Conservation (phyloP, 1,140 invertebrate species). For the Aphaenogaster ashmeadi region DNA sequence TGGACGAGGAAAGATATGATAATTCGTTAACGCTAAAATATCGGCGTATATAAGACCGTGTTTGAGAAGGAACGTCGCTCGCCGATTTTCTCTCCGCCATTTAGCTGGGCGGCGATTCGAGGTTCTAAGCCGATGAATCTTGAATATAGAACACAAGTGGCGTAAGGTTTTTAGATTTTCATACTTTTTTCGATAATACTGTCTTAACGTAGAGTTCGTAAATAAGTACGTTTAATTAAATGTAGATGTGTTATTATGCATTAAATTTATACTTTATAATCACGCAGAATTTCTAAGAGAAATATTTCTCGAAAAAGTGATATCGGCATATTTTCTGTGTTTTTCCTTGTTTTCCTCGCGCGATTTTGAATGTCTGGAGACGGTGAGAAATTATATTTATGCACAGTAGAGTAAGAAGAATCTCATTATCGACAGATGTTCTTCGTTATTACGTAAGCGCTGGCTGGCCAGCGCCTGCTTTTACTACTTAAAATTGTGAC, state of each 20-base stretch:
- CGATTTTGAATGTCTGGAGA: neutral
- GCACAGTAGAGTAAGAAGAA: neutral
- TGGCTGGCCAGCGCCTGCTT: slow-evolving; percentile 34
- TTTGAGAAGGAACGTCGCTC: neutral
- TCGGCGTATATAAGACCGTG: neutral
- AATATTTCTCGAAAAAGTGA: neutral
- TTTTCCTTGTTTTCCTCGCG: neutral
- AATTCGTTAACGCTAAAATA: slow-evolving; percentile 41
- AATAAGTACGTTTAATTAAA: slow-evolving; percentile 5
- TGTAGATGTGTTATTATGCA: neutral
- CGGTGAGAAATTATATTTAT: neutral
- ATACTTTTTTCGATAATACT: neutral
- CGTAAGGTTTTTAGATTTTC: neutral
- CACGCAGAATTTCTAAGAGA: neutral
- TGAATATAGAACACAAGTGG: neutral
- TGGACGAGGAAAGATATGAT: neutral
- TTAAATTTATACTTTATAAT: neutral
- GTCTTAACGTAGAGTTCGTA: neutral
- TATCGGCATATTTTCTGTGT: neutral
- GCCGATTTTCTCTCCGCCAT: neutral
- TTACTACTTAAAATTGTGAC: slow-evolving; percentile 55
- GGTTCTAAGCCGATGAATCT: neutral
- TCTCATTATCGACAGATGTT: slow-evolving; percentile 50
- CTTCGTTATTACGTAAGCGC: slow-evolving; percentile 25
- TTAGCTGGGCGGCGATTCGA: neutral